phyloP scores from a whole-genome alignment of 1,140 invertebrate species.

The Leptonema lineaticorne region DNA sequence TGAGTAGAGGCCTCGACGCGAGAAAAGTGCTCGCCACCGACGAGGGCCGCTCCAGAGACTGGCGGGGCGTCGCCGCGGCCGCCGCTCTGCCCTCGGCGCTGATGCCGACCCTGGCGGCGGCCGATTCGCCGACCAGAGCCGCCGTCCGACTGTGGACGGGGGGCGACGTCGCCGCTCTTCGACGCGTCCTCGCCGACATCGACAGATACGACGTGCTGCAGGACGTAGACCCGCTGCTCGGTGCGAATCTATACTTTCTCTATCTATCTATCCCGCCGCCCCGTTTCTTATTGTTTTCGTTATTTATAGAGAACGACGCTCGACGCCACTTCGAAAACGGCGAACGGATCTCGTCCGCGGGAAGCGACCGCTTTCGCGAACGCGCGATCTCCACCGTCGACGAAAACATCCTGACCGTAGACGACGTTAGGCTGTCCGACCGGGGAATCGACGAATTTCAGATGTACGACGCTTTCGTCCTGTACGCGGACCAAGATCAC shows the following conservation, averaged over 20 bases:
- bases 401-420: conserved; percentile 20
- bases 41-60: conserved; percentile 54
- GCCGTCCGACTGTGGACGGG: conserved; percentile 57
- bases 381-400: no score
- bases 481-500: conserved; percentile 70
- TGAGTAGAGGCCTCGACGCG: neutral
- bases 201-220: conserved; percentile 69
- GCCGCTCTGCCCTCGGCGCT: conserved; percentile 48
- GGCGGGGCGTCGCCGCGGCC: conserved; percentile 65
- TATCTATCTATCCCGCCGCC: neutral
- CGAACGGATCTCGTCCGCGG: neutral
- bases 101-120: conserved; percentile 48
- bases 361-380: neutral
- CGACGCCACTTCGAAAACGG: neutral
- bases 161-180: conserved; percentile 51
- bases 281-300: conserved; percentile 35
- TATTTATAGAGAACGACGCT: neutral
- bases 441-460: conserved; percentile 43
- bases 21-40: neutral
- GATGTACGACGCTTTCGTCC: conserved; percentile 69
- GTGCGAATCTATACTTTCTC: conserved; percentile 47
- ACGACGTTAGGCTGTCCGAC: conserved; percentile 21
- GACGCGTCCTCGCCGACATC: conserved; percentile 55
- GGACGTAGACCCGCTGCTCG: conserved; percentile 58
- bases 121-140: conserved; percentile 55